These are phyloP conservation scores for Neostethus bicornis DNA, from an alignment of 2,797 vertebrate species.

Conservation along the genomic window DNA sequence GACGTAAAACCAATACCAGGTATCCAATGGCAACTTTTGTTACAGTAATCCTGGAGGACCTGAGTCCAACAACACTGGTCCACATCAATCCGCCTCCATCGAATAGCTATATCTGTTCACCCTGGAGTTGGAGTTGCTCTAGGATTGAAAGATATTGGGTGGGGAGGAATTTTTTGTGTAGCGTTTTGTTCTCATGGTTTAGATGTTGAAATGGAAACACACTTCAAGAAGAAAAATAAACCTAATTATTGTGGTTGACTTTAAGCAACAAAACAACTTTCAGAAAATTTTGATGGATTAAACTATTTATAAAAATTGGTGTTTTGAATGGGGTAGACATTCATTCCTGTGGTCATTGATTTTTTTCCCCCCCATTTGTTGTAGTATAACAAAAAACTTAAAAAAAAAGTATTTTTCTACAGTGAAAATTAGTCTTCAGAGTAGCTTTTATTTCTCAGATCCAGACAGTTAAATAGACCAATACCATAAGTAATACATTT, in stretches of 20 bases:
- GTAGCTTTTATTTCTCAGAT: conserved; percentile 5
- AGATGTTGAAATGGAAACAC: conserved; percentile 24
- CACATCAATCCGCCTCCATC: conserved; percentile 60
- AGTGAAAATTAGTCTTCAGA: conserved; percentile 27
- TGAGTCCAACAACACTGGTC: too few species aligned
- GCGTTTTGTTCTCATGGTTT: conserved; percentile 35
- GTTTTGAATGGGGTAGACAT: conserved; percentile 27
- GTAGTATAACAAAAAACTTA: too few species aligned
- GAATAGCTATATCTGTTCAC: conserved; percentile 70
- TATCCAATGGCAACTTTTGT: too few species aligned
- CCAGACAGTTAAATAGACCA: conserved; percentile 9
- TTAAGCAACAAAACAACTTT: conserved; percentile 24
- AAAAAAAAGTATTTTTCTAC: conserved; percentile 4
- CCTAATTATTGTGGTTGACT: neutral
- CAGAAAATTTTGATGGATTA: conserved; percentile 1
- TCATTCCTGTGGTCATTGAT: conserved; percentile 22
- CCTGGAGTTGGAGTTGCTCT: conserved; percentile 54
- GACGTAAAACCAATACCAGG: too few species aligned
- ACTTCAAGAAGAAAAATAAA: conserved; percentile 1
- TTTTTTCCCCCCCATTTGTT: conserved; percentile 13
- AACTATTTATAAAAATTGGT: conserved; percentile 29
- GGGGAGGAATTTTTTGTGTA: conserved; percentile 38
- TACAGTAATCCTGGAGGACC: too few species aligned
- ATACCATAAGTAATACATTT: too few species aligned
- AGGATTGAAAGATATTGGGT: conserved; percentile 45